These are phyloP conservation scores for Microctonus brassicae DNA, from an alignment of 2,888 invertebrate genomes.

Conservation along the genomic window DNA sequence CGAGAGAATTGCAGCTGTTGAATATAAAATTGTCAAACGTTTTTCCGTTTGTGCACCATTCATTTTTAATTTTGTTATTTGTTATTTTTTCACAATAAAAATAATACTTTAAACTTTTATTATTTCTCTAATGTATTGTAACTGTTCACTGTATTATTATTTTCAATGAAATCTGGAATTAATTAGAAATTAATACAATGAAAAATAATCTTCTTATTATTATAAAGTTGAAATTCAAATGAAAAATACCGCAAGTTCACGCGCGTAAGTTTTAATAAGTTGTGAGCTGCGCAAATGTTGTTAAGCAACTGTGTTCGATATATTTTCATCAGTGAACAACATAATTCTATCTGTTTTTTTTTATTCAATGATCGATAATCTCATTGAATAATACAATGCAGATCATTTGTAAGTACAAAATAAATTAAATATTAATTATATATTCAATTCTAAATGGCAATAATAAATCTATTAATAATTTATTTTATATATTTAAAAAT, in stretches of 20 bases:
- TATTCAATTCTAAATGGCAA: neutral
- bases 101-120: slow-evolving; percentile 14
- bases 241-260: neutral
- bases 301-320: slow-evolving; percentile 6
- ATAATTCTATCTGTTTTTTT: neutral
- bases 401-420: neutral
- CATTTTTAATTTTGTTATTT: slow-evolving; percentile 46
- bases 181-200: neutral
- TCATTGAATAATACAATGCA: neutral
- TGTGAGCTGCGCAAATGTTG: slow-evolving; percentile 25
- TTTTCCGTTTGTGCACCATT: slow-evolving; percentile 53
- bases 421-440: neutral
- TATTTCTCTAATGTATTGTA: neutral
- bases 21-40: slow-evolving; percentile 54
- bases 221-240: neutral
- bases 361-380: slow-evolving; percentile 9
- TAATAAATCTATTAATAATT: slow-evolving; percentile 40
- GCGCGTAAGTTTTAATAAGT: neutral
- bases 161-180: neutral
- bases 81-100: neutral
- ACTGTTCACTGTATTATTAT: neutral
- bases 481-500: slow-evolving; percentile 43
- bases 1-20: slow-evolving; percentile 50
- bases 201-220: neutral
- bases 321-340: neutral